phyloP scores from a whole-genome alignment of 2,113 vertebrate genomes.

The Galeopterus variegatus region DNA sequence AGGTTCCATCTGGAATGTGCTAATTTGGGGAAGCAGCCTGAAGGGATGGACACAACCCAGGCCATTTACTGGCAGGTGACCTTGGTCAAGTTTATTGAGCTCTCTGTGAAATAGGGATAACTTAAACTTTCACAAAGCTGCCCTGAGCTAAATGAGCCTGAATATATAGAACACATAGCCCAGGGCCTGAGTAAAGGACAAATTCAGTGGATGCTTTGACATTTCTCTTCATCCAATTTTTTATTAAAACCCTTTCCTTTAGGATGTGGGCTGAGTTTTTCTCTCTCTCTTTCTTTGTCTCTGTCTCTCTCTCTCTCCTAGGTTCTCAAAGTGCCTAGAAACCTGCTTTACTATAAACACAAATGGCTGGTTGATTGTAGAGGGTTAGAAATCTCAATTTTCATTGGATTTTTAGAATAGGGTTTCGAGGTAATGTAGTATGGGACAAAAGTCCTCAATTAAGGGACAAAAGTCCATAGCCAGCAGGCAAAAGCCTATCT shows the following conservation, averaged over 20 bases:
- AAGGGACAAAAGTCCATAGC: no score
- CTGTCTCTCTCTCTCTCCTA: not conserved
- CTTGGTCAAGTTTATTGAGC: not conserved
- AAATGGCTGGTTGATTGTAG: not conserved
- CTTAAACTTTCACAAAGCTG: not conserved
- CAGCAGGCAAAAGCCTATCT: no score
- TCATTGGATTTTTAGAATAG: no score
- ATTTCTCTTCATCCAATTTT: not conserved
- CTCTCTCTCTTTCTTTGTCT: not conserved
- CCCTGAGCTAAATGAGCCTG: not conserved
- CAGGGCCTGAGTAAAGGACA: rapidly evolving
- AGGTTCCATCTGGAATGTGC: not conserved
- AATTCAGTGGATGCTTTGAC: not conserved
- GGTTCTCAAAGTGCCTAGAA: not conserved
- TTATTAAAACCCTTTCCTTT: not conserved
- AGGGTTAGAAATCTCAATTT: no score
- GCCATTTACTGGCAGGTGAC: not conserved
- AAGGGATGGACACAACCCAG: not conserved
- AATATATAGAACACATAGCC: not conserved
- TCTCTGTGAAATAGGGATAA: not conserved
- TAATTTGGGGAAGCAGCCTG: conserved; percentile 31
- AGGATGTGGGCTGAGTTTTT: not conserved
- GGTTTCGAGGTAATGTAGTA: no score
- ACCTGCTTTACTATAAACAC: conserved; percentile 19
- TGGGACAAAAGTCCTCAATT: no score